Evolutionary conservation across 2,113 vertebrate species (phyloP).

Genomic region (Centropus unirufus): DNA sequence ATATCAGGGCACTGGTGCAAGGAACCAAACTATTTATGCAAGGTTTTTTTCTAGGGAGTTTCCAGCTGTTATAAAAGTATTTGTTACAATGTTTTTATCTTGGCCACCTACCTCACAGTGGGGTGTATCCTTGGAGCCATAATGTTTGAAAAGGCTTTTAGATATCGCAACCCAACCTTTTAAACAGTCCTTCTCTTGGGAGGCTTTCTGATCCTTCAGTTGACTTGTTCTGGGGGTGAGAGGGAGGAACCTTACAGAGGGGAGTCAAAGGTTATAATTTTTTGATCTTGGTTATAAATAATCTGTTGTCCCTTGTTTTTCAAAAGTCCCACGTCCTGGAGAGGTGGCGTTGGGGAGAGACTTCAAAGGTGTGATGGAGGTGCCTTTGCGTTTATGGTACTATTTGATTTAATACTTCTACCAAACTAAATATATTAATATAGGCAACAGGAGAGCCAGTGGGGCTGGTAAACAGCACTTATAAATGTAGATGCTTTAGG

Average conservation of each 20-base stretch:
- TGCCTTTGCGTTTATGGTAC: conserved; percentile 40
- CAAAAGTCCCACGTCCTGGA: not conserved
- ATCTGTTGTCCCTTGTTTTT: not conserved
- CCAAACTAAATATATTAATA: not conserved
- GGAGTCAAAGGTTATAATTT: not conserved
- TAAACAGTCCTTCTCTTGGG: conserved; percentile 55
- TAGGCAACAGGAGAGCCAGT: not conserved
- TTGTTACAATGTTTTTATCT: conserved; percentile 51
- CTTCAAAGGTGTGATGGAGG: conserved; percentile 17
- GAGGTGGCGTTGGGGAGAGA: not conserved
- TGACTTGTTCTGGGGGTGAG: not conserved
- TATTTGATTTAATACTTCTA: not conserved
- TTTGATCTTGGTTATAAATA: not conserved
- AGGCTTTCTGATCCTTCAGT: conserved; percentile 40
- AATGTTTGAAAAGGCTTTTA: conserved; percentile 52
- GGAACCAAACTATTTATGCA: conserved; percentile 63
- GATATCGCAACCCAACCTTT: conserved; percentile 34
- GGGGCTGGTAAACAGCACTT: not conserved
- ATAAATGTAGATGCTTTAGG: not conserved
- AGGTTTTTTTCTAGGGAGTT: conserved; percentile 61
- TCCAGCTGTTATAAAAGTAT: conserved; percentile 47
- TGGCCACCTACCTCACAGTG: conserved; percentile 65
- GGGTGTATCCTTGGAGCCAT: conserved; percentile 60
- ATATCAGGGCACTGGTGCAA: conserved; percentile 53
- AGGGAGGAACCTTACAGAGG: not conserved